Conservation (phyloP, 2,888 invertebrate genomes). For the Pristionchus entomophagus region DNA sequence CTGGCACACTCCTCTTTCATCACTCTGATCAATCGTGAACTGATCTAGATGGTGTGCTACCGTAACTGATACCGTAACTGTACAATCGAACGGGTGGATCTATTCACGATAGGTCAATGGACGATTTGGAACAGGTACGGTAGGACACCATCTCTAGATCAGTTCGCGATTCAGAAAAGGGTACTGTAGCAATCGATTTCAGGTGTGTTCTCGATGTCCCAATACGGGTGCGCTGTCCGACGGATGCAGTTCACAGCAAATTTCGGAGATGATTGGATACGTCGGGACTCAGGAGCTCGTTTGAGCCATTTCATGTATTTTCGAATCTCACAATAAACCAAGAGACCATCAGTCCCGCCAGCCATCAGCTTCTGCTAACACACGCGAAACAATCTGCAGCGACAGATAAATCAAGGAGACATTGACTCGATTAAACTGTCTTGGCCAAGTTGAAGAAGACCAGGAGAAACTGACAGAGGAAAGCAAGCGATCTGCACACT, state of each 20-base stretch:
- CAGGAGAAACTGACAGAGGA: no score
- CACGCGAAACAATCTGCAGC: no score
- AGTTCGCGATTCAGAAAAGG: not conserved
- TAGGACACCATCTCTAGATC: not conserved
- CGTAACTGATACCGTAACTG: not conserved
- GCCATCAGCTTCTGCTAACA: no score
- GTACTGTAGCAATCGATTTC: not conserved
- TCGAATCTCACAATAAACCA: no score
- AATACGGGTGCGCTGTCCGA: not conserved
- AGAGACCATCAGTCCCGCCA: no score
- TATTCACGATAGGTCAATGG: not conserved
- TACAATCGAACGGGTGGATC: not conserved
- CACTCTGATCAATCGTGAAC: no score
- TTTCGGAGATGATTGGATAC: constrained; percentile 5
- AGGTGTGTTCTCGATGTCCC: not conserved
- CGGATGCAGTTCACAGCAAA: not conserved
- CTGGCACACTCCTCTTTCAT: no score
- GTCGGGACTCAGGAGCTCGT: not conserved
- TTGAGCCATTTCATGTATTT: not conserved
- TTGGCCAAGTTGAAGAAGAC: no score
- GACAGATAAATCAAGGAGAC: no score
- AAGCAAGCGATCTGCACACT: no score
- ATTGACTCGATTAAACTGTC: no score
- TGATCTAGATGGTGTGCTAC: no score
- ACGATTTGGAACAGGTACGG: not conserved